Base-by-base conservation (phyloP, 2,888 invertebrate genomes). In the Aleiodes leptofemur region DNA sequence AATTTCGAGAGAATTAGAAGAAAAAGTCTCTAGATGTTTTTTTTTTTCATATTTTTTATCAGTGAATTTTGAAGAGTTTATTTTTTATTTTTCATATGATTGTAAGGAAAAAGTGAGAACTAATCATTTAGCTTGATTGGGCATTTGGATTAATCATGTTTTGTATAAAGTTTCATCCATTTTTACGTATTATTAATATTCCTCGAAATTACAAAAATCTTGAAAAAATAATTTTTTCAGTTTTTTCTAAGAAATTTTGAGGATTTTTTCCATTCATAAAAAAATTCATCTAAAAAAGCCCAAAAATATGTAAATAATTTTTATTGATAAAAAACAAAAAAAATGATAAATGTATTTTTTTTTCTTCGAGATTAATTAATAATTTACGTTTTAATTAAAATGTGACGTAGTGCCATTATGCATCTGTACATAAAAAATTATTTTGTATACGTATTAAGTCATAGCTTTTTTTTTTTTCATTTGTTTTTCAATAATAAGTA, bases 401-500 rank as follows among this genome's bases (percentile, higher is more conserved):
- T 51, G 64, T 79, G 79, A 83, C 80, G 79, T 79, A 82, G 86
- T 86, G 86, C 86, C 86, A 86, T 86, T 78, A 82, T 80, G 77
- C 73, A 81, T 77, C 76, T 82, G 80, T 82, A 83, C 50, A 81
- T 81, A 69, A 31, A 70, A 23, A 66, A 57, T 72, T 61, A 66
- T 48, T 50, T 68, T 31, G 69, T 73, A 31, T 50, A 23, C 43
- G 50, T 72, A 48, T 75, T 51, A 72, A 76, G 48, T 29, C 55
- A 76, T 51, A 69, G 38, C 13, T 73, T 73, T 23, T 76, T 73
- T 23, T 76, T 76, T 53, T 74, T 70, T 69, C 48, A 73, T 23
- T 23, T 23, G 23, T 23, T 23, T 23, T 23, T 23, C 23, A 69
- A 75, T 23, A 56, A 55, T 57, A 69, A 51, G 16, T 64, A 23